Base-by-base conservation (phyloP, 1,140 invertebrate genomes). In the Pogonus chalceus region DNA sequence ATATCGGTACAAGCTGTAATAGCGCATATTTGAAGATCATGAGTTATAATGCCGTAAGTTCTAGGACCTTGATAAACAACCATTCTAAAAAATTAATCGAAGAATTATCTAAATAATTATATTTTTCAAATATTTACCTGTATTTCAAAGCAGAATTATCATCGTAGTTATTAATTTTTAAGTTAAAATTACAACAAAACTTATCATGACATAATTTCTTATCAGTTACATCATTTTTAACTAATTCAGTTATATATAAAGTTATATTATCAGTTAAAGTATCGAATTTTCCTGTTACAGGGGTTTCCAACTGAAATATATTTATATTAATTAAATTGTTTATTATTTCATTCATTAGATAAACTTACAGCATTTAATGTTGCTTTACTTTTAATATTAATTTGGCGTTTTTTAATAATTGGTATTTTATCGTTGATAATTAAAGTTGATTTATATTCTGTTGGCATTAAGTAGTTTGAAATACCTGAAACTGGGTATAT, bases 401-500 rank as follows among this genome's bases (percentile, higher is more conserved):
- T n/a, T n/a, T n/a, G n/a, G n/a, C n/a, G n/a, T n/a, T n/a, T n/a
- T n/a, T n/a, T n/a, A n/a, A n/a, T n/a, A n/a, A n/a, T n/a, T n/a
- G n/a, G n/a, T n/a, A n/a, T n/a, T n/a, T n/a, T n/a, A n/a, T n/a
- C 14, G 26, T 4, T 7, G 14, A 31, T 14, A 31, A 31, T 4
- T 31, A 31, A 31, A 31, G 4, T 31, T 31, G 26, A 7, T 14
- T 31, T 16, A 12, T 18, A 4, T 4, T 3, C 18, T 12, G 18
- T 4, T 43, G 18, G 37, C 4, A 43, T 12, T 31, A 14, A 31
- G 26, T 7, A 31, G 26, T 31, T 31, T 31, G 4, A 14, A 14
- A 31, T 61, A 12, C 72, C 72, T 12, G 59, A 48, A 1, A 67
- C 70, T 0, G 65, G 61, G 58, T 67, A 74, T 21, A 76, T 73